Evolutionary conservation across 2,113 vertebrate genomes (phyloP).

Genomic region (Panthera leo): DNA sequence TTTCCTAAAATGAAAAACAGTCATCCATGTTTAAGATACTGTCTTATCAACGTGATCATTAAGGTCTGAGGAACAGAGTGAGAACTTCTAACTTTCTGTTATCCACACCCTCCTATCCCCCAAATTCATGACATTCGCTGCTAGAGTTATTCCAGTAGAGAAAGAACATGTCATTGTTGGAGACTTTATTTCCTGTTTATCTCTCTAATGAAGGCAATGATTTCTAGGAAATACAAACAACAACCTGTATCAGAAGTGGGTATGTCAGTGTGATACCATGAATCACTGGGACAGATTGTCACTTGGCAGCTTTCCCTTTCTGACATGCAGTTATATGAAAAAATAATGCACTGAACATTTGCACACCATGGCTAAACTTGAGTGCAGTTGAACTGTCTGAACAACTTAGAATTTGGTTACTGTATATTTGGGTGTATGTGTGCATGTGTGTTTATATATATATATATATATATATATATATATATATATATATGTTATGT

Average conservation of each 20-base stretch:
- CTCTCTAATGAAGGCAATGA: neutral
- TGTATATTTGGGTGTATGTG: neutral
- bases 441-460: neutral
- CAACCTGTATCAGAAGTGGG: conserved; percentile 57
- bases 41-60: neutral
- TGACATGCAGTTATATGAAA: neutral
- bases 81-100: neutral
- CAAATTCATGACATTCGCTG: neutral
- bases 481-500: neutral
- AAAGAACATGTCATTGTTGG: neutral
- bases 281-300: conserved; percentile 57
- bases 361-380: neutral
- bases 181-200: neutral
- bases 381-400: neutral
- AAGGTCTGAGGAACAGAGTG: neutral
- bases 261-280: conserved; percentile 45
- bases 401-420: neutral
- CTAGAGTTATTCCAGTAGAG: neutral
- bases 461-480: neutral
- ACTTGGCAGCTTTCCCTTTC: conserved; percentile 56
- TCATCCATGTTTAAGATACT: conserved; percentile 41
- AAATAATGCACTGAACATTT: conserved; percentile 38
- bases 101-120: neutral
- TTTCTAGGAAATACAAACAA: conserved; percentile 72
- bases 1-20: conserved; percentile 21